Conservation (phyloP, 2,888 invertebrate species). For the Vannuccia rotundouncinata region DNA sequence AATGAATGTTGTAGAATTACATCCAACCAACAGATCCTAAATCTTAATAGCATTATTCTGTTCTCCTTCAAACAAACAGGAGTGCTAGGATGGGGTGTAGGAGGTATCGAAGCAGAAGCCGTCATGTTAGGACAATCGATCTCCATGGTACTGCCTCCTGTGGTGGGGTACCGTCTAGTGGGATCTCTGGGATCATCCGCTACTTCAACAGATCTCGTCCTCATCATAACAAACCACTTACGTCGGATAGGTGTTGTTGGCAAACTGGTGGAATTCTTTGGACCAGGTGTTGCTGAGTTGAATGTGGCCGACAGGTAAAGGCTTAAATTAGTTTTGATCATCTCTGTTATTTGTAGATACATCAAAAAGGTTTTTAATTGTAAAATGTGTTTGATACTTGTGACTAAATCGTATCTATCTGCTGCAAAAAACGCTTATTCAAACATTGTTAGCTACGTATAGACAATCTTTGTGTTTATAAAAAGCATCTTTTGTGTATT, state of each 20-base stretch:
- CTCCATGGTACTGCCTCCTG: conserved; percentile 88
- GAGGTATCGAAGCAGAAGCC: conserved; percentile 92
- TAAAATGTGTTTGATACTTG: too few relatives aligned
- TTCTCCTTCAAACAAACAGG: conserved; percentile 65
- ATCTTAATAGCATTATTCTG: too few relatives aligned
- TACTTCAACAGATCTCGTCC: conserved; percentile 91
- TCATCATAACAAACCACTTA: conserved; percentile 90
- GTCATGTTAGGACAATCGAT: conserved; percentile 97
- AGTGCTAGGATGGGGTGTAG: conserved; percentile 52
- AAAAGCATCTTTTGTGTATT: too few relatives aligned
- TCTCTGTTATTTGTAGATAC: too few relatives aligned
- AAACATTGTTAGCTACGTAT: too few relatives aligned
- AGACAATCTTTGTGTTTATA: too few relatives aligned
- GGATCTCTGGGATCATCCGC: conserved; percentile 74
- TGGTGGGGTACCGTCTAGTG: conserved; percentile 74
- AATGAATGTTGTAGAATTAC: too few relatives aligned
- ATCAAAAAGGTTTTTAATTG: too few relatives aligned
- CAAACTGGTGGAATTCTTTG: conserved; percentile 97
- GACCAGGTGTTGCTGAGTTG: conserved; percentile 78
- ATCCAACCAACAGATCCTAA: too few relatives aligned
- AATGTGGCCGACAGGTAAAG: conserved; percentile 76
- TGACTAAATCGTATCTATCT: too few relatives aligned
- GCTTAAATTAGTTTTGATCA: too few relatives aligned
- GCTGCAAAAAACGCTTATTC: too few relatives aligned
- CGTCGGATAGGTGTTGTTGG: conserved; percentile 90